Conservation (phyloP, 2,113 vertebrate species). For the Cynopterus brachyotis region DNA sequence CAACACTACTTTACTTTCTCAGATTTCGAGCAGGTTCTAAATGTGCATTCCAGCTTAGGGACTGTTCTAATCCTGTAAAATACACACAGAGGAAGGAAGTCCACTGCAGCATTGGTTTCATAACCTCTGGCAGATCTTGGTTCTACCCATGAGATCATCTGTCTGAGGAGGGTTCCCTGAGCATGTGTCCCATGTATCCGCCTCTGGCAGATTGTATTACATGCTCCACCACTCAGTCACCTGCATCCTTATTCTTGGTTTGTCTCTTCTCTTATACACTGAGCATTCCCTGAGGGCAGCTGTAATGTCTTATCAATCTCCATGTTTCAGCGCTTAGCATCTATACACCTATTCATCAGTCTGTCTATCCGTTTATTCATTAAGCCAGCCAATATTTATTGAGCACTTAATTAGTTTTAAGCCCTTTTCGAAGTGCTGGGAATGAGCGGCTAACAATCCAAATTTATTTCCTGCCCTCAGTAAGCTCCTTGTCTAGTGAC, state of each 20-base stretch:
- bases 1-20: neutral
- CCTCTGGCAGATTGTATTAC: neutral
- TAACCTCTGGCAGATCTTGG: neutral
- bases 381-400: neutral
- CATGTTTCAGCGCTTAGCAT: neutral
- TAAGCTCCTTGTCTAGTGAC: neutral
- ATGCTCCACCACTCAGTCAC: rapidly evolving
- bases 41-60: neutral
- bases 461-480: neutral
- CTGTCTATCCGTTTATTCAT: neutral
- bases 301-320: neutral
- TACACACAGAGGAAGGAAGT: neutral
- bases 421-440: neutral
- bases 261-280: neutral
- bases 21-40: neutral
- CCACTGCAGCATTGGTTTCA: neutral
- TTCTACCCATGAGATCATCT: neutral
- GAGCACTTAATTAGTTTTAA: neutral
- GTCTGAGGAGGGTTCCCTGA: neutral
- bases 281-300: neutral
- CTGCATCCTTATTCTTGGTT: neutral
- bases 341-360: neutral
- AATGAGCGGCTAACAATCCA: neutral
- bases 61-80: neutral
- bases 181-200: neutral